phyloP scores from a whole-genome alignment of 2,113 vertebrate genomes.

The Trichomycterus rosablanca region DNA sequence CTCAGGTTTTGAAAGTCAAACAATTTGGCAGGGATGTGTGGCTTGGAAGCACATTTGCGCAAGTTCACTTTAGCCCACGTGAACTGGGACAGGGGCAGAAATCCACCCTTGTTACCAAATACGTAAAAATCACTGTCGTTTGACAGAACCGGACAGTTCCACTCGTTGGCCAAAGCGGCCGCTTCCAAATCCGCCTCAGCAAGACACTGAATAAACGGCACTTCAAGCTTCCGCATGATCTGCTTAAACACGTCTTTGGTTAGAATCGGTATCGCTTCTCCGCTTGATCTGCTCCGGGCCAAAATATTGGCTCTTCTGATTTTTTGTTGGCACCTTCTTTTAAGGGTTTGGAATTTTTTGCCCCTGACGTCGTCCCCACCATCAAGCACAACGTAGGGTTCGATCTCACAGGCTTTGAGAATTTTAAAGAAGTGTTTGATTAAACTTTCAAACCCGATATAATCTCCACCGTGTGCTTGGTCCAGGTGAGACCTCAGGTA shows the following conservation, averaged over 20 bases:
- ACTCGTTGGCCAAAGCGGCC: conserved; percentile 74
- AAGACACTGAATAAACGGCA: conserved; percentile 74
- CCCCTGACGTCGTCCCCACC: conserved; percentile 70
- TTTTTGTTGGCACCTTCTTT: conserved; percentile 51
- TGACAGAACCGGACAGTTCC: conserved; percentile 81
- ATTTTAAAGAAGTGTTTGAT: conserved; percentile 64
- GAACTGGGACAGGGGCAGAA: conserved; percentile 72
- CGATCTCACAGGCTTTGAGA: conserved; percentile 66
- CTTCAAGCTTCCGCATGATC: conserved; percentile 63
- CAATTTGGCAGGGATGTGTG: conserved; percentile 65
- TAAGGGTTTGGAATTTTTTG: conserved; percentile 68
- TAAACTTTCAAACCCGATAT: conserved; percentile 63
- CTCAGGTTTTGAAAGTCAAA: conserved; percentile 68
- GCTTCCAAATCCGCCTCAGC: conserved; percentile 80
- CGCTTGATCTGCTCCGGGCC: conserved; percentile 43
- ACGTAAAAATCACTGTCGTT: conserved; percentile 84
- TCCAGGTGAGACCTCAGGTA: conserved; percentile 66
- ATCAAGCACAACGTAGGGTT: conserved; percentile 78
- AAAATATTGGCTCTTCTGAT: conserved; percentile 60
- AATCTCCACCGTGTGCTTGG: conserved; percentile 77
- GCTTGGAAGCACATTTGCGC: neutral
- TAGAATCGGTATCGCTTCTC: conserved; percentile 65
- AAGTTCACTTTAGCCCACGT: conserved; percentile 59
- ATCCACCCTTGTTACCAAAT: conserved; percentile 72
- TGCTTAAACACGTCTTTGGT: conserved; percentile 69